phyloP scores from a whole-genome alignment of 2,113 vertebrate species.

The Plectropomus leopardus region DNA sequence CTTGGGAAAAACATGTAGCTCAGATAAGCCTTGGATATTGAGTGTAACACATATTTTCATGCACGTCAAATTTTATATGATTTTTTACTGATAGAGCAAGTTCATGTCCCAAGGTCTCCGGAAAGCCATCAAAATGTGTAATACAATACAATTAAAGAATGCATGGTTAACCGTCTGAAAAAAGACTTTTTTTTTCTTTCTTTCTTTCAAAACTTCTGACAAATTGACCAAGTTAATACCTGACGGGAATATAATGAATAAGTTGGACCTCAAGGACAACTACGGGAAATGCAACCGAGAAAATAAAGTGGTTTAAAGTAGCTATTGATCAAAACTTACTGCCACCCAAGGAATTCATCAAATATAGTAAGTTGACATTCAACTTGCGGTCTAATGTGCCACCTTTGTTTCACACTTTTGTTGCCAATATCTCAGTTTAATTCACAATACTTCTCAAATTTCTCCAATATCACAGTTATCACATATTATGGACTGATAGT shows the following conservation, averaged over 20 bases:
- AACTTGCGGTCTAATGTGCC: background rate
- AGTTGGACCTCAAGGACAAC: constrained; percentile 25
- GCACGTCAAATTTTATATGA: constrained; percentile 32
- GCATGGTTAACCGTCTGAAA: constrained; percentile 40
- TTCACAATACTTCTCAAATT: background rate
- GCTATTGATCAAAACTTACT: constrained; percentile 32
- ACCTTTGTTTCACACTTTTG: constrained; percentile 8
- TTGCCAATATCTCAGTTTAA: background rate
- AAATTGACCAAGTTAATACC: constrained; percentile 19
- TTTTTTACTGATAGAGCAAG: constrained; percentile 22
- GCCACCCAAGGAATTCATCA: background rate
- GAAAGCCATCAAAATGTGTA: constrained; percentile 12
- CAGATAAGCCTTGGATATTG: constrained; percentile 61
- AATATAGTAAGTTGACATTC: background rate
- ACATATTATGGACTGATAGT: background rate
- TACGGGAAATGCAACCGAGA: background rate
- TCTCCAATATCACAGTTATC: background rate
- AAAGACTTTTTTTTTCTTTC: constrained; percentile 7
- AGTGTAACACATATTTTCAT: constrained; percentile 45
- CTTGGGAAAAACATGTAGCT: constrained; percentile 47
- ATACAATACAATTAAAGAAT: constrained; percentile 34
- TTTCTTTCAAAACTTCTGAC: background rate
- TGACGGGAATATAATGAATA: constrained; percentile 33
- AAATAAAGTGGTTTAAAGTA: constrained; percentile 23
- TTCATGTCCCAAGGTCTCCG: constrained; percentile 21